Evolutionary conservation across 2,888 invertebrate species (phyloP).

Genomic region (Stenurella melanura): DNA sequence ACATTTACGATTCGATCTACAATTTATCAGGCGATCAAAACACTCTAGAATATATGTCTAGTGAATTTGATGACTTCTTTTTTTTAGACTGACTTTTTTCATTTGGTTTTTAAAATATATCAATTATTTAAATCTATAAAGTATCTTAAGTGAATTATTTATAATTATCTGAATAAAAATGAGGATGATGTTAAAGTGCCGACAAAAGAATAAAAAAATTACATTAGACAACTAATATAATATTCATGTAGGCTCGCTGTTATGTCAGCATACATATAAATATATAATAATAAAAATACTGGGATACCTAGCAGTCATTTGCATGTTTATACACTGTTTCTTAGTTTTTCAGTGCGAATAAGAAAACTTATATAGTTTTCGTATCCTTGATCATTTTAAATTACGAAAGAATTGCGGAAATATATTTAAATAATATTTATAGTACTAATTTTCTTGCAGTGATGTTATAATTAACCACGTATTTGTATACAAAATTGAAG

Average conservation of each 20-base stretch:
- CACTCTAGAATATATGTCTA: too few species aligned
- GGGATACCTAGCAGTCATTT: not conserved
- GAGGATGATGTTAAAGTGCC: slow-evolving; percentile 22
- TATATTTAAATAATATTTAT: not conserved
- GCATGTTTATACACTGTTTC: not conserved
- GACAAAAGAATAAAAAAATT: slow-evolving; percentile 30
- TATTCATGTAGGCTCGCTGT: slow-evolving; percentile 33
- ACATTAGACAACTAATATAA: slow-evolving; percentile 33
- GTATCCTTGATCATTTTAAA: not conserved
- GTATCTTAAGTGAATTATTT: slow-evolving; percentile 22
- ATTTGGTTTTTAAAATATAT: not conserved
- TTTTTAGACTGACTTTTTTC: too few species aligned
- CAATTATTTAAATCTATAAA: not conserved
- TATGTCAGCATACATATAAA: slow-evolving; percentile 37
- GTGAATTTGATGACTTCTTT: too few species aligned
- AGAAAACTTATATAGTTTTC: too few species aligned
- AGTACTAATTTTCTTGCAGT: too few species aligned
- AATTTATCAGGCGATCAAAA: too few species aligned
- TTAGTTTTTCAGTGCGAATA: not conserved
- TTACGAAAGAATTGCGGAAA: not conserved
- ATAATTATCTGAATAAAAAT: slow-evolving; percentile 30
- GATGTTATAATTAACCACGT: too few species aligned
- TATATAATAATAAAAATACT: slow-evolving; percentile 18
- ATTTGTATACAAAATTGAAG: too few species aligned
- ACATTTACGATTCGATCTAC: too few species aligned